Percentiles rank a stretch among this genome's conserved stretches.
These are phyloP conservation scores for Artibeus jamaicensis DNA, from an alignment of 2,797 vertebrate genomes.

Conservation along the genomic window DNA sequence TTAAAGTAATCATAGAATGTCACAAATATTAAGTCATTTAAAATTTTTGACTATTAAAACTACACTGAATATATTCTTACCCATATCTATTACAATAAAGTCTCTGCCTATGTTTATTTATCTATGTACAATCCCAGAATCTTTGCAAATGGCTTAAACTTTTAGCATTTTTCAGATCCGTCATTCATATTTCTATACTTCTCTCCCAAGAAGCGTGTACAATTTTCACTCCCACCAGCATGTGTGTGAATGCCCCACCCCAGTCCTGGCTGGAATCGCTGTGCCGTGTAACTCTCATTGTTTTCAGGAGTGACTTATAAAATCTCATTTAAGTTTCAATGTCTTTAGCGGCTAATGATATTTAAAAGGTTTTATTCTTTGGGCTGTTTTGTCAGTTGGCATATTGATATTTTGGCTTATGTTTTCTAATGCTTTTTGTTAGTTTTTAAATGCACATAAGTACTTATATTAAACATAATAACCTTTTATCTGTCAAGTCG, in stretches of 20 bases:
- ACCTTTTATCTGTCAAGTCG: not conserved
- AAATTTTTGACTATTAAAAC: not conserved
- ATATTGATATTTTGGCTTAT: not conserved
- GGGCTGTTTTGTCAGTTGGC: not conserved
- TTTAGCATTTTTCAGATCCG: not conserved
- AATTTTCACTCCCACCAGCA: rapidly evolving
- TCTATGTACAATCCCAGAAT: too few relatives aligned
- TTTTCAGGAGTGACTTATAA: not conserved
- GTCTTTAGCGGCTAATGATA: too few relatives aligned
- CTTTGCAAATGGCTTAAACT: rapidly evolving
- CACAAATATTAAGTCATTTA: not conserved
- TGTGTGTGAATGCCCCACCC: rapidly evolving
- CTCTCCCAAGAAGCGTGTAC: not conserved
- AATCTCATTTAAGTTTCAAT: too few relatives aligned
- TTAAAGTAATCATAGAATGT: not conserved
- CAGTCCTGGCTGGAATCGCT: rapidly evolving
- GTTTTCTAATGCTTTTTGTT: not conserved
- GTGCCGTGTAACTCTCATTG: rapidly evolving
- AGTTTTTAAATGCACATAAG: not conserved
- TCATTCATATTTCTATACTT: rapidly evolving
- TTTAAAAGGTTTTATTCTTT: not conserved
- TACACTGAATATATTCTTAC: not conserved
- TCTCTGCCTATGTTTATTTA: rapidly evolving
- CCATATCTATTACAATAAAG: rapidly evolving
- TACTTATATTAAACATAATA: not conserved